Evolutionary conservation across 1,140 invertebrate species (phyloP), one percentile per base, ranked within the genome.

Genomic region (Heliconius eleuchia): DNA sequence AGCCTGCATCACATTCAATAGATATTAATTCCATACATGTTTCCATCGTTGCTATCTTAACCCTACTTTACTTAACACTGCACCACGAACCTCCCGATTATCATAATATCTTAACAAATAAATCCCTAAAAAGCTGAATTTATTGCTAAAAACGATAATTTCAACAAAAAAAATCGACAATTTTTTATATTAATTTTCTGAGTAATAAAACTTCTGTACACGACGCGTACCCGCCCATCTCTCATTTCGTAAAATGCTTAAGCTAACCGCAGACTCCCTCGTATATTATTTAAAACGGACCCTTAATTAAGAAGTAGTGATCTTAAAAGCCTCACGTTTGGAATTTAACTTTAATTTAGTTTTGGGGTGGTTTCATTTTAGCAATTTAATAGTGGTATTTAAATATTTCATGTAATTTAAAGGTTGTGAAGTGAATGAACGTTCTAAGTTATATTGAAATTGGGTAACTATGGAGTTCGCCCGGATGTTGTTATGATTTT

Each of bases 161-260:
- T 52, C 60, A 79, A 79, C 84, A 84, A 85, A 84, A 30, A 77
- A 84, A 81, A 78, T 77, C 46, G 66, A 60, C 74, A 79, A 46
- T 83, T 79, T 23, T 71, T 76, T 77, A 72, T 60, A 74, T 72
- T 78, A 78, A 72, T 79, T 84, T 73, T 76, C 80, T 73, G 71
- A 75, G 79, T 78, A 83, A 85, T 85, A 85, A 85, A 85, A 85
- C 80, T 83, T 83, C 82, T 85, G 84, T 50, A 72, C 57, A 55
- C 78, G 84, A 85, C 84, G 73, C 55, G 74, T 79, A 23, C 57
- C 82, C 84, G 84, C 84, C 84, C 74, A 85, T 85, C 77, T 80
- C 82, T 85, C 84, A 82, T 85, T 85, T 85, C 55, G 77, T 77
- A 76, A 81, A 81, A 83, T 76, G 74, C 81, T 74, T 81, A 78